Evolutionary conservation across 2,113 vertebrate species (phyloP), one percentile per base, ranked within the genome.

Genomic region (Odocoileus hemionus): DNA sequence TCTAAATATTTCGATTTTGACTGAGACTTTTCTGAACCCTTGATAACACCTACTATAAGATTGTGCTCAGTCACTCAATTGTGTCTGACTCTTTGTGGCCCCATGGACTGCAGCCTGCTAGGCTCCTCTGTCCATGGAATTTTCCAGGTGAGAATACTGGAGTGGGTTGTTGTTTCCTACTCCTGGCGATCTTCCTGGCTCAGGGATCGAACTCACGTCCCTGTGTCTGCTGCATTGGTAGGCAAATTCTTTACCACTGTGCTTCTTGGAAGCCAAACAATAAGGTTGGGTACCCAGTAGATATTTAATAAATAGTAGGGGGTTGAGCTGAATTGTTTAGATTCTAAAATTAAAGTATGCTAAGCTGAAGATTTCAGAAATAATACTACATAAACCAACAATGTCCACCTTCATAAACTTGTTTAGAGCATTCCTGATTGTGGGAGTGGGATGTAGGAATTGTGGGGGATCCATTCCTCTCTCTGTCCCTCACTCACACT

Each of bases 1-100:
- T 96, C 23, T 87, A 91, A 85, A 89, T 85, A 11, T 45, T 91
- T 96, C 13, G 1, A 79, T 94, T 87, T 88, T 95, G 28, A 84
- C 30, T 91, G 61, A 67, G 43, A 61, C 5, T 70, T 9, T 60
- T 89, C 28, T 47, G 36, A 94, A 86, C 55, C 23, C 14, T 78
- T 91, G 8, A 67, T 54, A 95, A 84, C 3, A 82, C 10, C 45
- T 67, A 23, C 6, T 86, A 16, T 8, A 89, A 95, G 33, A 8
- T 26, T 78, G 36, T 76, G 23, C 23, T 74, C 23, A 26, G 70
- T 7, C 11, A 43, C 36, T 43, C 70, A 76, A 6, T 26, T 43
- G 36, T 76, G 36, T 43, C 36, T 76, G 70, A 76, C 70, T 74
- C 36, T 74, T 39, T 43, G 70, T 74, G 70, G 12, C 36, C 70